Evolutionary conservation across 2,888 invertebrate genomes (phyloP), one percentile per base, ranked within the genome.

Genomic region (Dasypogon diadema): DNA sequence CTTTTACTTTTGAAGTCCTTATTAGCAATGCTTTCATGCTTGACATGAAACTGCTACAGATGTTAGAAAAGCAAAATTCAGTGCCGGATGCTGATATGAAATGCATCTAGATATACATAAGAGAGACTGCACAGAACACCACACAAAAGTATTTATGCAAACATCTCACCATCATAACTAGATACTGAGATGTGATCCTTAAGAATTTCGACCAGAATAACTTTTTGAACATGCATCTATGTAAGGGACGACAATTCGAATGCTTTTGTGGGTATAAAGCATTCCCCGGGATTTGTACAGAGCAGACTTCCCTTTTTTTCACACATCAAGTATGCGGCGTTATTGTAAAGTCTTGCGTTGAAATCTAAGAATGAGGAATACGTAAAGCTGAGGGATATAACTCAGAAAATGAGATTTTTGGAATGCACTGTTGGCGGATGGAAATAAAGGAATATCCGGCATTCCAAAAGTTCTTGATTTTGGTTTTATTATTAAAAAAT

Each of bases 11-110:
- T 48, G 48, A 48, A 48, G 5, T 48, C 12, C 48, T 48, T 48
- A 48, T 48, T 48, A 48, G 48, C 48, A 12, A 48, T 48, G 48
- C 48, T 16, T 48, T 48, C 48, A 16, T 48, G 48, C 48, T 48
- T 48, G n/a, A 48, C 48, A 48, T 48, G 48, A n/a, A 48, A 3
- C 16, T 6, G 3, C n/a, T 48, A 12, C 3, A 48, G 48, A 48
- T n/a, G 16, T n/a, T n/a, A n/a, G 6, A 37, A 37, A 37, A 37
- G 37, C 10, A 37, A 37, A 8, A 30, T 30, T 30, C 30, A 5
- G 4, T 30, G 30, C 8, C 30, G 30, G 30, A 30, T 30, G 30
- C 3, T 30, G 8, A 30, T 5, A 30, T 48, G 12, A 48, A 48
- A 48, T 48, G 48, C 16, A 48, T 48, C n/a, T n/a, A 48, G 48